Base-by-base conservation (phyloP, 2,797 vertebrate species). In the Cossypha dichroa region DNA sequence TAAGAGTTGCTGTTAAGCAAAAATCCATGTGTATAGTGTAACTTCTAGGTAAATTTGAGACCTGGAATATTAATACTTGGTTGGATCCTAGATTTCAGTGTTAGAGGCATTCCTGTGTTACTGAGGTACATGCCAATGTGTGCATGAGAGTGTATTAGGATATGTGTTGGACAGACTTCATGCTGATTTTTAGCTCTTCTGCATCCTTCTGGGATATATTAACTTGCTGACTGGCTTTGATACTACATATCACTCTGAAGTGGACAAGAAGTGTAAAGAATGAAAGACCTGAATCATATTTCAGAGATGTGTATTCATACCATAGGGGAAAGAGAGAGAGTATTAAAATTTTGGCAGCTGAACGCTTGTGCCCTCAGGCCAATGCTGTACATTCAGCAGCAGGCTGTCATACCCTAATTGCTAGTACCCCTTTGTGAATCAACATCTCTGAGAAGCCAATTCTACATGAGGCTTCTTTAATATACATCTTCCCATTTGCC, bases 401-500 rank as follows among this genome's bases (percentile, higher is more conserved):
- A 96, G 95, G 85, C 82, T 96, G 94, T 96, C 85, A 74, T 63
- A 90, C 85, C 88, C 87, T 97, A 94, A 94, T 94, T 94, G 79
- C 91, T 91, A 56, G 69, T 84, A 85, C 66, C 82, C 55, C 73
- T 96, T 95, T 94, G 96, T 95, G 88, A 96, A 96, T 96, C 95
- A 93, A 94, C 89, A 78, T 95, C 87, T 90, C 73, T 6, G 46
- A 94, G 95, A 95, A 96, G 95, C 95, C 88, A 96, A 76, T 96
- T 96, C 82, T 73, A 76, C 17, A 13, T 46, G 87, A 93, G 93
- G 85, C 66, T 96, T 93, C 93, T 94, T 96, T 96, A 96, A 95
- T 96, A 94, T 91, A 96, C 91, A 88, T 97, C 93, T 93, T 96
- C 96, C 94, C 95, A 93, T 97, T 96, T 97, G 94, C 95, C 96